Conservation (phyloP, 2,888 invertebrate genomes). For the Plebejus melissa region DNA sequence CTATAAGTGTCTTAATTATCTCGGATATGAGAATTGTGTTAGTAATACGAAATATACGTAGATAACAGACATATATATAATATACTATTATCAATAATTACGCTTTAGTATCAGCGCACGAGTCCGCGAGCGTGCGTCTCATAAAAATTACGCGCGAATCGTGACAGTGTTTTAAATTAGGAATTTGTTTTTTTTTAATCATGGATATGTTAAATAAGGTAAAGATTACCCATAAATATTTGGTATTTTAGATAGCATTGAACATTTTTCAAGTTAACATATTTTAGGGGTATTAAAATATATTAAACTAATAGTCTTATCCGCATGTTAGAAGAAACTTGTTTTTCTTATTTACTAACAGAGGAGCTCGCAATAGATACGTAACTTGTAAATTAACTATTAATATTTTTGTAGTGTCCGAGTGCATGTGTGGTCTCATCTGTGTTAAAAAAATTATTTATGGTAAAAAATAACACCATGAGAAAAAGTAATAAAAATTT, state of each 20-base stretch:
- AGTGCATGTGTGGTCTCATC: too few species aligned
- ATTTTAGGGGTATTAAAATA: background rate
- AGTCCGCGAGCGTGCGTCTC: slow-evolving; percentile 1
- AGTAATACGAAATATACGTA: background rate
- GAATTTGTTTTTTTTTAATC: slow-evolving; percentile 25
- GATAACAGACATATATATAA: slow-evolving; percentile 24
- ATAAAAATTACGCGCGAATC: slow-evolving; percentile 13
- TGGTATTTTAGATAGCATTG: background rate
- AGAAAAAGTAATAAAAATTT: too few species aligned
- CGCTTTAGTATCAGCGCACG: slow-evolving; percentile 19
- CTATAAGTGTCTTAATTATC: background rate
- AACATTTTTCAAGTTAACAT: background rate
- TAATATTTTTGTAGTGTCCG: background rate
- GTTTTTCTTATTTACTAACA: background rate
- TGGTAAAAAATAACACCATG: too few species aligned
- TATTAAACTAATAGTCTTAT: background rate
- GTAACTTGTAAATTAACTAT: background rate
- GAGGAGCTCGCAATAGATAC: background rate
- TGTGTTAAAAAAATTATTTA: background rate
- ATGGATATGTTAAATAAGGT: slow-evolving; percentile 42
- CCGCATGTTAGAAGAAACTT: background rate
- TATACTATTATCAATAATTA: slow-evolving; percentile 28
- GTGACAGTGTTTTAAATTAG: slow-evolving; percentile 30
- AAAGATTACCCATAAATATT: background rate
- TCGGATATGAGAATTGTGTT: background rate